Evolutionary conservation across 2,113 vertebrate genomes (phyloP), one percentile per base, ranked within the genome.

Genomic region (Onychostoma macrolepis): DNA sequence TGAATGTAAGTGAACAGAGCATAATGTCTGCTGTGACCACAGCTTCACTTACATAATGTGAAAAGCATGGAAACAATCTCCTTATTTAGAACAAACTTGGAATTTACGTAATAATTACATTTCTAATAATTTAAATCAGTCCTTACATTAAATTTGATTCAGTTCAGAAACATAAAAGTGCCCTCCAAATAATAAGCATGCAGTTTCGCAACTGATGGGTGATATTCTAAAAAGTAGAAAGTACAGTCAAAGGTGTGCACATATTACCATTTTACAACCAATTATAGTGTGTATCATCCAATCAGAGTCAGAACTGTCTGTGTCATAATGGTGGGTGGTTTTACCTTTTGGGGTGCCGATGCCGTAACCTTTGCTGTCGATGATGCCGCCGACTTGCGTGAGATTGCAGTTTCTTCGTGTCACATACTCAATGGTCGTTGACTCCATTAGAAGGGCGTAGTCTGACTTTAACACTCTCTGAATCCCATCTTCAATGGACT

Each of bases 361-460:
- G n/a, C 98, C 98, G 0, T 99, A 99, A 93, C 98, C 98, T 91
- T 99, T 99, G 94, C 97, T 97, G 90, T 99, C 98, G 2, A 99
- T 98, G 90, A 97, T 94, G 28, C 98, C 97, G 83, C 98, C 98
- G 4, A 99, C 96, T 94, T 99, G 97, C 1, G 98, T 99, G 85
- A 99, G 96, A 92, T 99, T 99, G 95, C 98, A 99, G 94, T 99
- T 99, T 89, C 96, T 95, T 88, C 96, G 96, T 0, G 97, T 99
- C 93, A 99, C 94, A 86, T 99, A 99, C 87, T 99, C 97, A 28
- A 99, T 99, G 87, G 96, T 97, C 74, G 97, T 97, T 45, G 98
- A 99, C 92, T 99, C 98, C 96, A 98, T 99, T 84, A 99, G 96
- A 90, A 99, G 95, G 0, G 98, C 98, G 0, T 99, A 99, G 89